Evolutionary conservation across 2,888 invertebrate genomes (phyloP), one percentile per base, ranked within the genome.

Genomic region (Cyrtodaria siliqua): DNA sequence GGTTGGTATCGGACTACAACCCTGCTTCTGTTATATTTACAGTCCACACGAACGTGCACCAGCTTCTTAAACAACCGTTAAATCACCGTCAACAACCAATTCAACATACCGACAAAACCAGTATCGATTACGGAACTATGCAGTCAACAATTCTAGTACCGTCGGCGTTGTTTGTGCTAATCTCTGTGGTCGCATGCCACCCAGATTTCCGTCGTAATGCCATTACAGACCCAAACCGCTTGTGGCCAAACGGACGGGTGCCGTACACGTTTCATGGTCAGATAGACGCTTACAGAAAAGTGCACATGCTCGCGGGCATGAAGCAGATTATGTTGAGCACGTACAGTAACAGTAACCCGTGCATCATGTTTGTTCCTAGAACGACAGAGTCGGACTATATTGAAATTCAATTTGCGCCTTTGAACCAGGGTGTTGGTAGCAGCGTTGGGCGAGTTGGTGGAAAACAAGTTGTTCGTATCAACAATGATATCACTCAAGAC

Each of bases 171-270:
- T n/a, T n/a, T n/a, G n/a, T n/a, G n/a, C n/a, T n/a, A n/a, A n/a
- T n/a, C n/a, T n/a, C n/a, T n/a, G n/a, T n/a, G n/a, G n/a, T n/a
- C n/a, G 33, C 6, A 4, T 33, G 33, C 33, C 33, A 33, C 33
- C 6, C 47, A 0, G 24, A 6, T 6, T 29, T 47, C 27, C 29
- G 53, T 23, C 62, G 81, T n/a, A 81, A 81, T 53, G 77, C 73
- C 20, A 60, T 81, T 20, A 71, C 70, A n/a, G 72, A 79, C 50
- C 70, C 55, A n/a, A 59, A 33, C 40, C 52, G 57, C 14, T 49
- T 79, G n/a, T 83, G 83, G 83, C 64, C 75, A 8, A 72, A 75
- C 33, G 79, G 79, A 26, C 59, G 66, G 23, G 63, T 83, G 16
- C 83, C 83, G 20, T 75, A 79, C 14, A 62, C 59, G 2, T 83